phyloP scores from a whole-genome alignment of 1,140 invertebrate species.

The Drosophila jambulina region DNA sequence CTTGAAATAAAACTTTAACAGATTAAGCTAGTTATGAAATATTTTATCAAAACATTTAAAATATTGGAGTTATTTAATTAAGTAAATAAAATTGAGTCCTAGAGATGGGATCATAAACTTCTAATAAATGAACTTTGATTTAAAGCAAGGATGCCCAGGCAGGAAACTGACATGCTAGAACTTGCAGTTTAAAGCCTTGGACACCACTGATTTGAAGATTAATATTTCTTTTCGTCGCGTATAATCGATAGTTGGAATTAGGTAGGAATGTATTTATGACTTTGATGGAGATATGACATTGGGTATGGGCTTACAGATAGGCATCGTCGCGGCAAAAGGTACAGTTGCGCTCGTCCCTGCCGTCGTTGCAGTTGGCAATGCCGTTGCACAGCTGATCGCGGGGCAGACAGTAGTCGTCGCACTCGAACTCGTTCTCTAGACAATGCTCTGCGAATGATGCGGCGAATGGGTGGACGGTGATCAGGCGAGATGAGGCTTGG shows the following conservation, averaged over 20 bases:
- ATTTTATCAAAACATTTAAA: neutral
- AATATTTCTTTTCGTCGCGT: neutral
- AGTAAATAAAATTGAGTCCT: neutral
- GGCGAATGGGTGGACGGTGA: slow-evolving; percentile 5
- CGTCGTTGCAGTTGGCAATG: slow-evolving; percentile 90
- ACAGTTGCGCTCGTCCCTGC: slow-evolving; percentile 91
- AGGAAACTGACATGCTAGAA: no score
- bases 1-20: no score
- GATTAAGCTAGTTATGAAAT: neutral
- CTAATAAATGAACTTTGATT: neutral
- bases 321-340: slow-evolving; percentile 78
- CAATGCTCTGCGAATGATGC: slow-evolving; percentile 77
- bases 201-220: neutral
- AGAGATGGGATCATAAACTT: neutral
- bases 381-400: slow-evolving; percentile 91
- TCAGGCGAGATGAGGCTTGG: slow-evolving; percentile 6
- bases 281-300: neutral
- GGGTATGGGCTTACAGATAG: slow-evolving; percentile 76
- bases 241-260: neutral
- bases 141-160: no score
- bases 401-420: slow-evolving; percentile 89
- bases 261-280: neutral
- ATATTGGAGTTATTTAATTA: no score
- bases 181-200: no score
- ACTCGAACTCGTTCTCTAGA: slow-evolving; percentile 85